Evolutionary conservation across 2,797 vertebrate genomes (phyloP), one percentile per base, ranked within the genome.

Genomic region (Meda fulgida): DNA sequence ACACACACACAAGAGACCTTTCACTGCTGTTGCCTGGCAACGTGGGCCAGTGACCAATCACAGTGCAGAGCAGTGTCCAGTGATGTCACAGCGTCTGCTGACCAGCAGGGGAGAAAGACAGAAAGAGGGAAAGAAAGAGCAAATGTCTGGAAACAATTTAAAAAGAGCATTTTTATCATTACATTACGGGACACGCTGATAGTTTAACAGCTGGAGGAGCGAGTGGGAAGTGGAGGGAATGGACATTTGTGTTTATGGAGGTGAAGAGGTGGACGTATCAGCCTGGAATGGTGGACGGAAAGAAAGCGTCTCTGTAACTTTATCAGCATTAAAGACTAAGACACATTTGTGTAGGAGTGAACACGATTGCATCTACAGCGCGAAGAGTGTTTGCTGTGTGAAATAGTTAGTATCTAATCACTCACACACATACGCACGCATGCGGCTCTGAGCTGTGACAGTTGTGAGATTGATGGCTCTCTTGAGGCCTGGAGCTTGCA

Each of bases 1-100:
- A 83, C 18, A 86, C 70, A 80, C 71, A 85, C 85, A 87, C 84
- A 38, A 55, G 89, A 96, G 95, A 96, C 95, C 95, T 96, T 95
- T 95, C 90, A 89, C 93, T 95, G 92, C 93, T 95, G 95, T 96
- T 96, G 95, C 95, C 93, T 94, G 94, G 95, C 95, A 96, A 95
- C 95, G 90, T 92, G 92, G 91, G 92, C 94, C 85, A 94, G 87
- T 95, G 94, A 94, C 95, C 95, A 96, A 96, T 96, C 93, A 91
- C 85, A 91, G 93, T 51, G 70, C 91, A 93, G 94, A 93, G 92
- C 93, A 93, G 93, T 94, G 94, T 94, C 94, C 94, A 87, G 94
- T 96, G 95, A 96, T 95, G 94, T 96, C 94, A 96, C 94, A 92
- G 93, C 90, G 93, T 91, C 91, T 93, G 94, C 95, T 95, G 95